These are phyloP conservation scores for Poecilia gillii DNA, from an alignment of 2,797 vertebrate genomes.

Conservation along the genomic window DNA sequence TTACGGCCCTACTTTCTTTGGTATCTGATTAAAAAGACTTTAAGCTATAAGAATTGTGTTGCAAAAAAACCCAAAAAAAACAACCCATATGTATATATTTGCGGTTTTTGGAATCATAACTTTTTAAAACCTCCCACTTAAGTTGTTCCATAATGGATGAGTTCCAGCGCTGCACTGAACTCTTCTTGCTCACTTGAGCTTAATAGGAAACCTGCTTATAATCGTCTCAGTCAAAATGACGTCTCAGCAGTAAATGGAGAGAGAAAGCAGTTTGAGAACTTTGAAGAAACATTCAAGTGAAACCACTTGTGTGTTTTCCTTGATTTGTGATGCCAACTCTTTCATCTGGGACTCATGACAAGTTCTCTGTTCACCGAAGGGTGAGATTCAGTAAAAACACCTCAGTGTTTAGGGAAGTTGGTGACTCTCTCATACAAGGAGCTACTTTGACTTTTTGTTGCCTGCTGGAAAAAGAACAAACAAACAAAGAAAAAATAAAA, in stretches of 20 bases:
- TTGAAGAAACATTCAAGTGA: slow-evolving; percentile 20
- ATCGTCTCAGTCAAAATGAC: neutral
- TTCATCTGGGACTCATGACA: slow-evolving; percentile 50
- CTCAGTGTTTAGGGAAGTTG: neutral
- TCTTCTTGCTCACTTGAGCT: slow-evolving; percentile 26
- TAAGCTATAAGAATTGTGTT: neutral
- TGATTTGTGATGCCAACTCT: slow-evolving; percentile 20
- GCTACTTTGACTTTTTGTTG: slow-evolving; percentile 16
- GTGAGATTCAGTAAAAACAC: slow-evolving; percentile 39
- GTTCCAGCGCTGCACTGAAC: slow-evolving; percentile 17
- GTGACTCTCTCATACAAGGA: slow-evolving; percentile 2
- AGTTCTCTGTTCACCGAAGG: neutral
- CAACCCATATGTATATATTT: too few relatives aligned
- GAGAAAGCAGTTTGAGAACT: slow-evolving; percentile 15
- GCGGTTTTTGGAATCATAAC: neutral
- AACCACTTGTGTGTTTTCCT: slow-evolving; percentile 19
- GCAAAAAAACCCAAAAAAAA: neutral
- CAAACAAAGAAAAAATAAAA: neutral
- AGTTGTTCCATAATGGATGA: slow-evolving; percentile 29
- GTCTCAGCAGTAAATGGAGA: slow-evolving; percentile 9
- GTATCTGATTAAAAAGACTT: neutral
- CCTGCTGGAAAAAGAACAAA: neutral
- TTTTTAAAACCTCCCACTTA: slow-evolving; percentile 8
- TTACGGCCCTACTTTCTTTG: neutral
- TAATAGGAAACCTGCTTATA: neutral